Conservation (phyloP, 1,140 invertebrate species). For the Megalonaias nervosa region DNA sequence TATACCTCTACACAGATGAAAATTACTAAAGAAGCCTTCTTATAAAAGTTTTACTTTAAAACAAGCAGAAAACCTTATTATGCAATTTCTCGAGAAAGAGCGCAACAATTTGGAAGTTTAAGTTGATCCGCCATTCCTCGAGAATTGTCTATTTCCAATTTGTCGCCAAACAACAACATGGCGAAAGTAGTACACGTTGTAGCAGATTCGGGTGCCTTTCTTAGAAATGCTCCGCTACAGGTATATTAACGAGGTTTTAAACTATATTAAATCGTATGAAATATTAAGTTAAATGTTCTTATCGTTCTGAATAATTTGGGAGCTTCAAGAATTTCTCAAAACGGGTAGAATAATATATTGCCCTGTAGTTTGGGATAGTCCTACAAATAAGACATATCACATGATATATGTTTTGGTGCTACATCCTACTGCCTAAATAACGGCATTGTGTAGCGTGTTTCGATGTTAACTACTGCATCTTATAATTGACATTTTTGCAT, state of each 20-base stretch:
- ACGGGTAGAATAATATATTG: background rate
- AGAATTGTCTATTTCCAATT: background rate
- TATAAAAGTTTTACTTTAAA: no score
- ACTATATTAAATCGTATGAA: background rate
- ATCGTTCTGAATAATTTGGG: background rate
- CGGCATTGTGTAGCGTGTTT: no score
- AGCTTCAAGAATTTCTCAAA: background rate
- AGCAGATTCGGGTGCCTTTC: conserved; percentile 75
- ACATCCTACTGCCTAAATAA: no score
- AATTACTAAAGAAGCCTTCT: no score
- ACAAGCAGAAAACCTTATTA: no score
- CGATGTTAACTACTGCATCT: background rate
- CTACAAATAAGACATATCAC: no score
- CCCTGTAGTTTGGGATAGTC: background rate
- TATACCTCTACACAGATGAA: no score
- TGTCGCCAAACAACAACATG: conserved; percentile 41
- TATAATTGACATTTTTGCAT: background rate
- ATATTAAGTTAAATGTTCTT: background rate
- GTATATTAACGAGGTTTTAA: conserved; percentile 55
- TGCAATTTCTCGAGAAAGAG: no score
- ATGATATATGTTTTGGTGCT: no score
- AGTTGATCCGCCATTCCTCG: no score
- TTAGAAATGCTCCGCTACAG: conserved; percentile 71
- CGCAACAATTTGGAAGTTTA: no score
- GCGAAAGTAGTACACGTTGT: conserved; percentile 71